Evolutionary conservation across 2,113 vertebrate genomes (phyloP).

Genomic region (Passer domesticus): DNA sequence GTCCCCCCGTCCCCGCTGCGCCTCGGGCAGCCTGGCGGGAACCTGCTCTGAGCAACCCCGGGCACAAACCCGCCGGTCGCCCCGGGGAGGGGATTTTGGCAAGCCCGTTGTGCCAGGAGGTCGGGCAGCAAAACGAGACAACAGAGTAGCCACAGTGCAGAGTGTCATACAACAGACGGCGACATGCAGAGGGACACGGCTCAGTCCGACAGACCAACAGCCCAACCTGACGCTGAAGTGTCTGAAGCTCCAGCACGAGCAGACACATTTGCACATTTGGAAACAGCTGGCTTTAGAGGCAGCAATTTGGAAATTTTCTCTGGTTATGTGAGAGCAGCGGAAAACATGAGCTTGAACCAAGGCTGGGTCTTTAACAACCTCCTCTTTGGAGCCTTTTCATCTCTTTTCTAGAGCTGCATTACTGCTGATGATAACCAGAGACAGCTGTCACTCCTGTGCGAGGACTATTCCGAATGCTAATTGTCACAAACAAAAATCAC

Average conservation of each 20-base stretch:
- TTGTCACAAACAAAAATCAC: conserved; percentile 82
- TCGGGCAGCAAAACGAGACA: conserved; percentile 42
- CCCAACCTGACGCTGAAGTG: conserved; percentile 44
- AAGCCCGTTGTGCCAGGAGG: background rate
- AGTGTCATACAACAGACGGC: conserved; percentile 54
- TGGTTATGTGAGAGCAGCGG: conserved; percentile 5
- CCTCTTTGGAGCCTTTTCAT: background rate
- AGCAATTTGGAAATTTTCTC: conserved; percentile 27
- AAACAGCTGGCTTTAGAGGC: conserved; percentile 47
- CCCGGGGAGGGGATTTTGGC: background rate
- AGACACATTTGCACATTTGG: conserved; percentile 37
- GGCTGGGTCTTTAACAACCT: conserved; percentile 40
- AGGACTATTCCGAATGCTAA: conserved; percentile 62
- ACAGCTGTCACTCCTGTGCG: conserved; percentile 47
- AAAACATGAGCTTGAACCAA: conserved; percentile 1
- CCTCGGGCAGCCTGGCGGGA: background rate
- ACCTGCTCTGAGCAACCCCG: conserved; percentile 9
- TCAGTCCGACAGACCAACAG: conserved; percentile 64
- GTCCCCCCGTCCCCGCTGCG: background rate
- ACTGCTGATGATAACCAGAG: conserved; percentile 55
- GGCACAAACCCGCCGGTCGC: background rate
- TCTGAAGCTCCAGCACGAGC: conserved; percentile 44
- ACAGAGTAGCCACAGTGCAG: conserved; percentile 69
- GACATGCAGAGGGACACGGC: conserved; percentile 64
- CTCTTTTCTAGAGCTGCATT: background rate